These are phyloP conservation scores for Lepidocyrtoides sp. DNA, from an alignment of 2,888 invertebrate species.

Conservation along the genomic window DNA sequence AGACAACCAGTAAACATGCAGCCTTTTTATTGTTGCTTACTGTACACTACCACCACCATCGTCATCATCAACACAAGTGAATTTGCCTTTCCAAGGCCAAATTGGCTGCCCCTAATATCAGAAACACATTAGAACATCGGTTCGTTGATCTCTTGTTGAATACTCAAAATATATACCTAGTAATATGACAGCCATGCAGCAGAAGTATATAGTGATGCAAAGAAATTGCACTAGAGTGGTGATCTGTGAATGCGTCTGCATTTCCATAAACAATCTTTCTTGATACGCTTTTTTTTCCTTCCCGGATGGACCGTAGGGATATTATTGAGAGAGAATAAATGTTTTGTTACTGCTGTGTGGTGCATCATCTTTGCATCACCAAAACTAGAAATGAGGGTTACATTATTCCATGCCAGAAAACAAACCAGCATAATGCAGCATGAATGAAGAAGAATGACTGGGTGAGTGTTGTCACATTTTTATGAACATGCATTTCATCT, in stretches of 20 bases:
- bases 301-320: constrained; percentile 50
- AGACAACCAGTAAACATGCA: constrained; percentile 48
- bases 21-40: neutral
- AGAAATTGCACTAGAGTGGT: too few species aligned
- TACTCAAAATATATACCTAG: constrained; percentile 42
- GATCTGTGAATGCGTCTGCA: constrained; percentile 21
- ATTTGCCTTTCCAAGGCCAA: constrained; percentile 51
- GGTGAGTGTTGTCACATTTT: constrained; percentile 73
- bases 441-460: constrained; percentile 69
- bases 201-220: too few species aligned
- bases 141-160: constrained; percentile 63
- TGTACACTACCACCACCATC: constrained; percentile 1
- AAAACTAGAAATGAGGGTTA: constrained; percentile 39
- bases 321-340: neutral
- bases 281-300: constrained; percentile 32
- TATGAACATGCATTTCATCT: constrained; percentile 75
- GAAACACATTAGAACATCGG: constrained; percentile 65
- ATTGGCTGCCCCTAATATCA: constrained; percentile 58
- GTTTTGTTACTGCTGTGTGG: neutral
- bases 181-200: too few species aligned
- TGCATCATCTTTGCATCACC: constrained; percentile 29
- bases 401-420: neutral
- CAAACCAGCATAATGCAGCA: constrained; percentile 55
- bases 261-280: constrained; percentile 56
- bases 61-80: constrained; percentile 15